Base-by-base conservation (phyloP, 2,797 vertebrate genomes). In the Cephalopachus bancanus region DNA sequence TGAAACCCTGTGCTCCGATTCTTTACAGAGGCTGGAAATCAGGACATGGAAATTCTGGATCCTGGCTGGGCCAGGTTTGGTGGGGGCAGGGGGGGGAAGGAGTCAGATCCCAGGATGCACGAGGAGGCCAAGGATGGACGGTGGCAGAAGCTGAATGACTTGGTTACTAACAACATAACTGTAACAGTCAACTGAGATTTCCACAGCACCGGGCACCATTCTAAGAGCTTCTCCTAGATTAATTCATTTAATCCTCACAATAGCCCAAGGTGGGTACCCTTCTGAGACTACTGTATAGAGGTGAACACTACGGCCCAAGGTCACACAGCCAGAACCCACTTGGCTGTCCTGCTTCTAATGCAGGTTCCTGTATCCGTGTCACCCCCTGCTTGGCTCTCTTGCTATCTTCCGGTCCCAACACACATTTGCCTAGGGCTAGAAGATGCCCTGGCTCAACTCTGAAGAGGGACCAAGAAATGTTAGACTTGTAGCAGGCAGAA, bases 1-100 rank as follows among this genome's bases (percentile, higher is more conserved):
- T 62, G 53, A 88, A 95, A 85, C 55, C 60, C n/a, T 24, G n/a
- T n/a, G 88, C 84, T 93, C 64, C 49, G 28, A 64, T 65, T 78
- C 91, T 93, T 67, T 60, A 76, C 17, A 72, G 81, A 87, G 15
- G 17, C 53, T 72, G 72, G 67, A 91, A n/a, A 92, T 20, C 51
- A 81, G 51, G 60, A 81, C 19, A 60, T 4, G 59, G 5, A 69
- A 86, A 44, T 71, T 10, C 53, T 33, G 15, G 59, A 80, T 85
- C 60, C 28, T 64, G 15, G 62, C 37, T 83, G 71, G 71, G 64
- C 16, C 37, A 60, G 30, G 85, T 44, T 22, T 0, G 59, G 44
- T 44, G 44, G 6, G 6, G 44, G 44, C 44, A 5, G 44, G 44
- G 44, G 1, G 44, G 44, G 6, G 64, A 11, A 4, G 53, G 11